Base-by-base conservation (phyloP, 2,113 vertebrate genomes). In the Siphamia tubifer region DNA sequence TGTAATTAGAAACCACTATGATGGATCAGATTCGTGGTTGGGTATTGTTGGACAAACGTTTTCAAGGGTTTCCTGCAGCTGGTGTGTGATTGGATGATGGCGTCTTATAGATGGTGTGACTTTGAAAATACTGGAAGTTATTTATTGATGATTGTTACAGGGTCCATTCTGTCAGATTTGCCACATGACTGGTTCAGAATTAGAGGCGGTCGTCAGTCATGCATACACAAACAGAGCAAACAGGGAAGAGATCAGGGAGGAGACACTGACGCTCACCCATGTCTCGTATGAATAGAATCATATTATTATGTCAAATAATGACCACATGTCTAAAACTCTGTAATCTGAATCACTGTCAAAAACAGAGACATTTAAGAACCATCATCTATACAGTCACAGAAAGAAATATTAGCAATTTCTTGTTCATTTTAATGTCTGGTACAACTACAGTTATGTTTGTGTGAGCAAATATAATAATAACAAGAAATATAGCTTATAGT, bases 111-210 rank as follows among this genome's bases (percentile, higher is more conserved):
- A 21, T 24, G 16, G 12, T 34, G 4, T 20, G 19, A 28, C 19
- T 42, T 42, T 4, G n/a, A 2, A 39, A 32, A 48, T 6, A 13
- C 7, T 27, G 17, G 5, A 3, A 25, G 11, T 16, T n/a, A 2
- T 24, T 36, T 25, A 31, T 40, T 49, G 40, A 8, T 45, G 30
- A 16, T 13, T 45, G 64, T 34, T 53, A 42, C 39, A 15, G n/a
- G 10, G 7, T 23, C 24, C 31, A n/a, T 17, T 62, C 11, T 69
- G 44, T 66, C 19, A 57, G 11, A 75, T 81, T 72, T 78, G 44
- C 77, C 73, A 74, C 69, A 80, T 80, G 79, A 77, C 67, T 69
- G 55, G 58, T 66, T 71, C 40, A 44, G 30, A 80, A 68, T 78
- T 45, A 47, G 45, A 45, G 24, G 40, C 5, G 45, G 52, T 62